Evolutionary conservation across 2,797 vertebrate genomes (phyloP), one percentile per base, ranked within the genome.

Genomic region (Myotis findleyi): DNA sequence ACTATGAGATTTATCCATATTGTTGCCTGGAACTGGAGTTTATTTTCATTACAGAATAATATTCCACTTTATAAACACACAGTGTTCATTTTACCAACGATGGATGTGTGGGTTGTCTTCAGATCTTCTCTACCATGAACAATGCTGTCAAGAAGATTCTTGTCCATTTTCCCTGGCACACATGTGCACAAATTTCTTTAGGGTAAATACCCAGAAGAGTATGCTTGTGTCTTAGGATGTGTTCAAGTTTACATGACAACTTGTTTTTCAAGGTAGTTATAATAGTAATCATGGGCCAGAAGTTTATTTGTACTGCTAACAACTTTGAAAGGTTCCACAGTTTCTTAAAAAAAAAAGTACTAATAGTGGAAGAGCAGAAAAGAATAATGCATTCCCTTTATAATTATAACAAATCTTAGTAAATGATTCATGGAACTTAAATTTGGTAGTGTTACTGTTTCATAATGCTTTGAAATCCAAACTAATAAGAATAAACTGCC

Each of bases 401-500:
- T 53, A 81, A 16, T 66, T 44, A 30, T 13, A 93, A 81, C 27
- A 81, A 53, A n/a, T 81, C 27, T 64, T 9, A 59, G 41, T 77
- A 85, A 51, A 84, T 85, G 51, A 85, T 83, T 17, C 21, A 79
- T 51, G 27, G 21, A 53, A 87, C 80, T 87, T 62, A 89, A 84
- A 33, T 89, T 62, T 71, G 71, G 41, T 77, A 89, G 23, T 62
- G 5, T 30, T 66, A 82, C 23, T 68, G 7, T 82, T 76, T 76
- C 53, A 83, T 68, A 14, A n/a, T 59, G 49, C n/a, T 93, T 93
- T 38, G 49, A 92, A 86, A 92, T 36, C 73, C 51, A 51, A 62
- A 41, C 38, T 66, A 64, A 53, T 23, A 64, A 9, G 44, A 73
- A 64, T 25, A 75, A 53, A 57, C 68, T 57, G 27, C 30, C 71